Base-by-base conservation (phyloP, 2,888 invertebrate genomes). In the Cosmia trapezina region DNA sequence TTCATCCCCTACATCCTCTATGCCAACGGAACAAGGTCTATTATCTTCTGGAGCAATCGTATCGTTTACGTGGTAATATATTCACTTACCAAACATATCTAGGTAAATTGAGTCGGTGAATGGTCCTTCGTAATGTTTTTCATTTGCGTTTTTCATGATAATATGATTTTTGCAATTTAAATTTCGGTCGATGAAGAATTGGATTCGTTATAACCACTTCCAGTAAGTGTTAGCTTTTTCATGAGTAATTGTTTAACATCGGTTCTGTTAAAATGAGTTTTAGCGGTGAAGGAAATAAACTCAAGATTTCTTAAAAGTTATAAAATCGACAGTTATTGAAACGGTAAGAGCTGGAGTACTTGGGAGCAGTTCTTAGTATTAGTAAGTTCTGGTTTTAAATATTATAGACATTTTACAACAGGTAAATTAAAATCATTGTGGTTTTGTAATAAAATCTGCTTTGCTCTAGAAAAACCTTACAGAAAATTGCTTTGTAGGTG, bases 81-180 rank as follows among this genome's bases (percentile, higher is more conserved):
- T 85, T 85, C 81, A 83, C 81, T 83, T 72, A 78, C 73, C 57
- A 75, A 85, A 80, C 65, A 87, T 74, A 83, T 68, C 60, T 65
- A 61, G 76, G 61, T 71, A 70, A 72, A 83, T 85, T 76, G 78
- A 83, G 74, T 83, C 61, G 17, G 74, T 63, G 75, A 86, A 85
- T 78, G 63, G 73, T 62, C 68, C 66, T 70, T 68, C 59, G 74
- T 76, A 73, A 80, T 76, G 70, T 76, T 78, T 83, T 73, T 70
- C 76, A 86, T 85, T 84, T 84, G 59, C 67, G 53, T 73, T 79
- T 79, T 66, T 73, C 62, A n/a, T n/a, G n/a, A 28, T 28, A 28
- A 37, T 71, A 60, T 65, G 54, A 71, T 70, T 73, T 85, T 75
- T 70, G 61, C 70, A 83, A 85, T 85, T 78, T 71, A 83, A 84